Conservation (phyloP, 1,140 invertebrate species). For the Hermatobates lingyangjiaoensis region DNA sequence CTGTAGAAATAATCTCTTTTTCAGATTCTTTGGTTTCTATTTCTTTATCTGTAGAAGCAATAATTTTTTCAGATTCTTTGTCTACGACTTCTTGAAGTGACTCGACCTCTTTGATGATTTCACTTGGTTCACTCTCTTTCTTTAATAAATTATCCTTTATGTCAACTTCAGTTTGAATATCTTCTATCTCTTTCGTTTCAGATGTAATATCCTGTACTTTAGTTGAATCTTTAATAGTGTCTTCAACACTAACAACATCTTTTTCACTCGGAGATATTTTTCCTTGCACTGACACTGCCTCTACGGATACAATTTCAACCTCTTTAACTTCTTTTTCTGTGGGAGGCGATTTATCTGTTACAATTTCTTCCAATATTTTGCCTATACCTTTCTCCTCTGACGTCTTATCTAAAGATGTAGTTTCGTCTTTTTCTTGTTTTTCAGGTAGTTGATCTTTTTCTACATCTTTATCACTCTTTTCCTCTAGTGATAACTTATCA, state of each 20-base stretch:
- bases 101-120: background rate
- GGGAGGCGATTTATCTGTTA: background rate
- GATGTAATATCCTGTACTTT: background rate
- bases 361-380: background rate
- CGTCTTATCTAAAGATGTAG: background rate
- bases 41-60: background rate
- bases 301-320: background rate
- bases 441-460: background rate
- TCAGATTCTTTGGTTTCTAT: slow-evolving; percentile 14
- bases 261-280: too few relatives aligned
- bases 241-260: too few relatives aligned
- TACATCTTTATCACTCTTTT: background rate
- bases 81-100: background rate
- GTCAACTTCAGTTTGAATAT: background rate
- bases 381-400: background rate
- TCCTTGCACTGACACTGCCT: too few relatives aligned
- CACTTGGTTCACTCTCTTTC: background rate
- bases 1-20: slow-evolving; percentile 12
- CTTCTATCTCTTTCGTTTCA: background rate
- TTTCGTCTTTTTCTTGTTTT: background rate
- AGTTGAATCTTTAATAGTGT: background rate
- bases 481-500: background rate
- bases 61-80: background rate
- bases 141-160: background rate
- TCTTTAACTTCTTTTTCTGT: background rate